A percentile compares a stretch with the other conserved stretches of the same genome.
Conservation (phyloP, 2,888 invertebrate genomes). For the Catocala sponsa region DNA sequence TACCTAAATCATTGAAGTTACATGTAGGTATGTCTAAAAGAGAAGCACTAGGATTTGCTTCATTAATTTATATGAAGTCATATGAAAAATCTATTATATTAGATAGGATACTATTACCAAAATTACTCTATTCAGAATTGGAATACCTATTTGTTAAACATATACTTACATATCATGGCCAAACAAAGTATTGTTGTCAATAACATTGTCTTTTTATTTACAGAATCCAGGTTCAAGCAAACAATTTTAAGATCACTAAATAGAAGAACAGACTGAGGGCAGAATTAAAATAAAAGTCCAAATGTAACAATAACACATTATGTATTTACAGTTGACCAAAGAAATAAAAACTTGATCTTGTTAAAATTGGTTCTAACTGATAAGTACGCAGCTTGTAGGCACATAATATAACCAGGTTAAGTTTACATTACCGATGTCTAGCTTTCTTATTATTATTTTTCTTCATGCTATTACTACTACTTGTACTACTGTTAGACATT, state of each 20-base stretch:
- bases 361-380: slow-evolving; percentile 36
- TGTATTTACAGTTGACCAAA: slow-evolving; percentile 60
- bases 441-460: slow-evolving; percentile 94
- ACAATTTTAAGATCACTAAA: slow-evolving; percentile 70
- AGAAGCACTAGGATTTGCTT: too few species aligned
- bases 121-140: too few species aligned
- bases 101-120: too few species aligned
- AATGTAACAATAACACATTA: slow-evolving; percentile 38
- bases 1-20: too few species aligned
- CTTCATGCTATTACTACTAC: slow-evolving; percentile 88
- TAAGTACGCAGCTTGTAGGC: slow-evolving; percentile 42
- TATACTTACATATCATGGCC: too few species aligned
- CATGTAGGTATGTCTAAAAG: too few species aligned
- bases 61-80: too few species aligned
- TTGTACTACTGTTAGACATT: slow-evolving; percentile 69
- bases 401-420: slow-evolving; percentile 30
- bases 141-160: too few species aligned
- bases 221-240: slow-evolving; percentile 84
- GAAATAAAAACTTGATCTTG: slow-evolving; percentile 42
- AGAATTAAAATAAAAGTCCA: slow-evolving; percentile 36
- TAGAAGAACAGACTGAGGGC: slow-evolving; percentile 63
- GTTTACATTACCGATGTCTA: slow-evolving; percentile 90
- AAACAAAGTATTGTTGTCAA: too few species aligned
- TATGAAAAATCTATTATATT: too few species aligned
- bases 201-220: slow-evolving; percentile 48